phyloP scores from a whole-genome alignment of 2,888 invertebrate genomes.

The Hyalella azteca region DNA sequence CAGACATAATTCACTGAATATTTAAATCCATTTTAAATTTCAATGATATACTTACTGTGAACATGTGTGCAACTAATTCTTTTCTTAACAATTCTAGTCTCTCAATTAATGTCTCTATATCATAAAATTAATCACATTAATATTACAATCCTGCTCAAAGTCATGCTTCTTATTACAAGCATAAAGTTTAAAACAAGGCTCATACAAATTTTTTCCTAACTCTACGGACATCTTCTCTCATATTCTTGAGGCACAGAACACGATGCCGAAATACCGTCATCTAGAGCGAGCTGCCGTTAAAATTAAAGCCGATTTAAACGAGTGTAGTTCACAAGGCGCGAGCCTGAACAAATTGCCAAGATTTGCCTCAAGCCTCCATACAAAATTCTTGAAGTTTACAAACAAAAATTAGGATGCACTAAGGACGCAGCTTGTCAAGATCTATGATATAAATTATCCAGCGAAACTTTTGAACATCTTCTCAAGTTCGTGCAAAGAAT shows the following conservation, averaged over 20 bases:
- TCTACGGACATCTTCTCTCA: too few relatives aligned
- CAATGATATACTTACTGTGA: too few relatives aligned
- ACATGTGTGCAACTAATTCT: too few relatives aligned
- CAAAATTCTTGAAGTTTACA: constrained; percentile 16
- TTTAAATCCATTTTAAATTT: too few relatives aligned
- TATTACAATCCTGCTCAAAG: not conserved
- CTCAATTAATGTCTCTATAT: too few relatives aligned
- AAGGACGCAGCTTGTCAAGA: constrained; percentile 33
- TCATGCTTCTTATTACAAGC: not conserved
- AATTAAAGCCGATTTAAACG: constrained; percentile 10
- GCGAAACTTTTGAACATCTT: constrained; percentile 21
- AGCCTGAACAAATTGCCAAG: not conserved
- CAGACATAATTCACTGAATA: too few relatives aligned
- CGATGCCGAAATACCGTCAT: not conserved
- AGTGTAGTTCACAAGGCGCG: not conserved
- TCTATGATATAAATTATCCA: constrained; percentile 35
- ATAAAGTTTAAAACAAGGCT: not conserved
- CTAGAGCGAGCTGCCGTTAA: not conserved
- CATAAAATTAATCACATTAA: not conserved
- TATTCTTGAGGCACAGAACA: not conserved
- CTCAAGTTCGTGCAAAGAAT: constrained; percentile 33
- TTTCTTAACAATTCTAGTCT: too few relatives aligned
- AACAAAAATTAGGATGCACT: constrained; percentile 35
- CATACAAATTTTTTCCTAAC: not conserved
- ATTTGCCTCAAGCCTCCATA: constrained; percentile 18